These are phyloP conservation scores for Dendrocopos noguchii DNA, from an alignment of 2,113 vertebrate genomes.

Conservation along the genomic window DNA sequence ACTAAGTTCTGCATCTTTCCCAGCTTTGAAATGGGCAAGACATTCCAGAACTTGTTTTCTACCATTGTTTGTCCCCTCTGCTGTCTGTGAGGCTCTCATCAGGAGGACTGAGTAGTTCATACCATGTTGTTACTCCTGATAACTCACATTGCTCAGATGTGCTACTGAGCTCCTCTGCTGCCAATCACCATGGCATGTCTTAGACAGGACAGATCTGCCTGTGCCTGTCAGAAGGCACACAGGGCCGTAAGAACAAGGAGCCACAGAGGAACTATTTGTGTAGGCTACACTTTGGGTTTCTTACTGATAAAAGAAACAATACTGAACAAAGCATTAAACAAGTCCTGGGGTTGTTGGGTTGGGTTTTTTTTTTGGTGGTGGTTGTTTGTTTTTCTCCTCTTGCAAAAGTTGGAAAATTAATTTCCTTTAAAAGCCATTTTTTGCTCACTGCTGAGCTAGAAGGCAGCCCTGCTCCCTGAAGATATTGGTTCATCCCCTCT, in stretches of 20 bases:
- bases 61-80: not conserved
- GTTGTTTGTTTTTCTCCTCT: not conserved
- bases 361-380: no score
- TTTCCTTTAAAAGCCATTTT: not conserved
- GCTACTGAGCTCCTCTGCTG: not conserved
- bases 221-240: not conserved
- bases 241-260: not conserved
- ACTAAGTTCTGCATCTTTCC: not conserved
- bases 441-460: not conserved
- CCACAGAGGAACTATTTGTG: not conserved
- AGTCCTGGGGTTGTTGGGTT: no score
- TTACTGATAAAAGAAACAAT: not conserved
- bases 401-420: not conserved
- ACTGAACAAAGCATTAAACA: not conserved
- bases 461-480: not conserved
- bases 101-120: no score
- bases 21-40: not conserved
- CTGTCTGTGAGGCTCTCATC: not conserved
- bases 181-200: accelerated
- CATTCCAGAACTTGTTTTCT: not conserved
- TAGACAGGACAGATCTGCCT: not conserved
- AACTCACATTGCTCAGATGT: not conserved
- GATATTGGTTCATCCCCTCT: not conserved
- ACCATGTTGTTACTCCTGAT: accelerated
- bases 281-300: not conserved